Evolutionary conservation across 1,140 invertebrate species (phyloP).

Genomic region (Drosophila azteca): DNA sequence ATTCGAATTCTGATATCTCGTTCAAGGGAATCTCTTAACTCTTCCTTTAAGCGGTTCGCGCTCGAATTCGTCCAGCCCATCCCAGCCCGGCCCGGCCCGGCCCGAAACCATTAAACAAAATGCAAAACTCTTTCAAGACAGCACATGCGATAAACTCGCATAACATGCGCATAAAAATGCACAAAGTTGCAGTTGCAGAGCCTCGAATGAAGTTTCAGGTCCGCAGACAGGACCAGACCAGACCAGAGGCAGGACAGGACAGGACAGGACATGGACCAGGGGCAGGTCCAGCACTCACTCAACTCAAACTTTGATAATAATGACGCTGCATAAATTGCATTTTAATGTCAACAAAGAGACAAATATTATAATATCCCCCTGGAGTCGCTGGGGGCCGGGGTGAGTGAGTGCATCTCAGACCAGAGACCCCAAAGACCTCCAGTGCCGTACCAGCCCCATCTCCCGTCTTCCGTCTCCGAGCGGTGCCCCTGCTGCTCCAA

Average conservation of each 20-base stretch:
- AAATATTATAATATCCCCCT: slow-evolving; percentile 75
- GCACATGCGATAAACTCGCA: slow-evolving; percentile 55
- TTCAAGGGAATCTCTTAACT: slow-evolving; percentile 4
- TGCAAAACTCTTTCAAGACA: slow-evolving; percentile 48
- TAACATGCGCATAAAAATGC: slow-evolving; percentile 62
- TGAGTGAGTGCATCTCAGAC: slow-evolving; percentile 27
- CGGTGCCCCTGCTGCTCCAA: slow-evolving; percentile 5
- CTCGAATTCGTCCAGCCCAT: too few relatives aligned
- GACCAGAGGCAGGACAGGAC: too few relatives aligned
- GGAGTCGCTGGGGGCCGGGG: neutral
- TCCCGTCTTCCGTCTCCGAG: neutral
- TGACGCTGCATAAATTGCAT: slow-evolving; percentile 81
- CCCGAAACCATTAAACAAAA: slow-evolving; percentile 38
- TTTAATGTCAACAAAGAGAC: slow-evolving; percentile 81
- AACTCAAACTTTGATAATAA: slow-evolving; percentile 66
- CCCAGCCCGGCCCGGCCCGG: slow-evolving; percentile 4
- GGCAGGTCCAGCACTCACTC: slow-evolving; percentile 12
- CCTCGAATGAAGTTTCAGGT: neutral
- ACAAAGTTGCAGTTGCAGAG: slow-evolving; percentile 37
- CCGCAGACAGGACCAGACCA: slow-evolving; percentile 2
- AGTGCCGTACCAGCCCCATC: slow-evolving; percentile 6
- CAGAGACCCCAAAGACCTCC: slow-evolving; percentile 36
- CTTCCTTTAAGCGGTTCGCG: too few relatives aligned
- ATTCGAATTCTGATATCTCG: neutral
- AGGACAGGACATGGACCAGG: neutral